Evolutionary conservation across 2,113 vertebrate species (phyloP), one percentile per base, ranked within the genome.

Genomic region (Machaerirhynchus nigripectus): DNA sequence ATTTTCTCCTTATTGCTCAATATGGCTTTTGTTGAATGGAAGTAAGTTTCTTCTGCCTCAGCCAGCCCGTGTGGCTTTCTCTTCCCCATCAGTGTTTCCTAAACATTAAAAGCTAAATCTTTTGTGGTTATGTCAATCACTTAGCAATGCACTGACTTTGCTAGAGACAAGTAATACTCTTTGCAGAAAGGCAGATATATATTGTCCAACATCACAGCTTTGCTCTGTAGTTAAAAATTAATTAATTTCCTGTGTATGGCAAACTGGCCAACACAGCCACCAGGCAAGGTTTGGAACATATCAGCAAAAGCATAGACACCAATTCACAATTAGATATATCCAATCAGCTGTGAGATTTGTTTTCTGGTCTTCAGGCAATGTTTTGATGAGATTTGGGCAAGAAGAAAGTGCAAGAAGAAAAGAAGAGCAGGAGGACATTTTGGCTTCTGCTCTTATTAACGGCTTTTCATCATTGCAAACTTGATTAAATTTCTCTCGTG

Each of bases 351-450:
- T 80, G 86, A 96, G 71, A 92, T 93, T 90, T 95, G 80, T 81
- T 95, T 96, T 90, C 93, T 90, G 89, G 73, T 88, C 94, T 93
- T 90, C 80, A 82, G 91, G 95, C 95, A 94, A 95, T 46, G 49
- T 92, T 93, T 83, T 46, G 3, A 92, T 93, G 92, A 93, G 91
- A 84, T 95, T 21, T 92, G 76, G 64, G 56, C 76, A 89, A n/a
- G n/a, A n/a, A n/a, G n/a, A n/a, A n/a, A n/a, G 74, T 55, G 46
- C 59, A 92, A 86, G 68, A 80, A 84, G 50, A 79, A 92, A 83
- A 22, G 42, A 94, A 80, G 68, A 79, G 22, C 61, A 83, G 40
- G 67, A 91, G n/a, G 79, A 92, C 35, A 49, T 82, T 95, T 78
- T 84, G 61, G 74, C 40, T 76, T 89, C 56, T 92, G 87, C 10